Conservation (phyloP, 2,888 invertebrate genomes). For the Geotrupes spiniger region DNA sequence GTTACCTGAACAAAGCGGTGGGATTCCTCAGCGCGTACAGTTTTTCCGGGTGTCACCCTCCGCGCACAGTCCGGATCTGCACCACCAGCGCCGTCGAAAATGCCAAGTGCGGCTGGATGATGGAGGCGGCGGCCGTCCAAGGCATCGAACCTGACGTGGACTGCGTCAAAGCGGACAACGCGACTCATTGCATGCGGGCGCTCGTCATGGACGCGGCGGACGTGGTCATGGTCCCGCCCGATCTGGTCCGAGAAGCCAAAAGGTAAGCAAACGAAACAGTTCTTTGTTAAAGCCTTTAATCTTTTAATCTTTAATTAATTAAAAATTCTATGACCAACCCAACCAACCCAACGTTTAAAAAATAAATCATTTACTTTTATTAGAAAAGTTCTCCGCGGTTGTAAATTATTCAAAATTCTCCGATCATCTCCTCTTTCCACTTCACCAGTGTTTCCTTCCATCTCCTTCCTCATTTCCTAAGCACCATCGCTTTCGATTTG, state of each 20-base stretch:
- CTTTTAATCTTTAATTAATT: constrained; percentile 15
- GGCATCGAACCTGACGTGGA: constrained; percentile 77
- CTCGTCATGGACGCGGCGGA: constrained; percentile 65
- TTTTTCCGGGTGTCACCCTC: constrained; percentile 66
- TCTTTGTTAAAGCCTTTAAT: constrained; percentile 9
- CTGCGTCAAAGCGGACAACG: constrained; percentile 63
- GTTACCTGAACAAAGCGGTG: constrained; percentile 62
- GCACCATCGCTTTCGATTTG: too few species aligned
- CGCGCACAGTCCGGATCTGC: constrained; percentile 62
- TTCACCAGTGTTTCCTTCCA: too few species aligned
- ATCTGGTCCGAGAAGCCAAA: constrained; percentile 67
- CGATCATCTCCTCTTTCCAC: too few species aligned
- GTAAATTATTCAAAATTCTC: too few species aligned
- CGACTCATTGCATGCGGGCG: constrained; percentile 67
- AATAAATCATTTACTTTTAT: too few species aligned
- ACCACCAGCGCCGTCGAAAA: constrained; percentile 67
- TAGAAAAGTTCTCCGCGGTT: too few species aligned
- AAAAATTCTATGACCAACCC: constrained; percentile 16
- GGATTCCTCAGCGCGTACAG: constrained; percentile 65
- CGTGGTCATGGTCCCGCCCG: constrained; percentile 68
- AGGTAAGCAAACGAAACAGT: constrained; percentile 56
- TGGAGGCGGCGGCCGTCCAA: constrained; percentile 70
- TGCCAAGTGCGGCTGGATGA: constrained; percentile 76
- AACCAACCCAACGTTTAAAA: too few species aligned
- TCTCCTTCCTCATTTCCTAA: too few species aligned